phyloP scores from a whole-genome alignment of 2,888 invertebrate genomes.

The Lutraria lutraria region DNA sequence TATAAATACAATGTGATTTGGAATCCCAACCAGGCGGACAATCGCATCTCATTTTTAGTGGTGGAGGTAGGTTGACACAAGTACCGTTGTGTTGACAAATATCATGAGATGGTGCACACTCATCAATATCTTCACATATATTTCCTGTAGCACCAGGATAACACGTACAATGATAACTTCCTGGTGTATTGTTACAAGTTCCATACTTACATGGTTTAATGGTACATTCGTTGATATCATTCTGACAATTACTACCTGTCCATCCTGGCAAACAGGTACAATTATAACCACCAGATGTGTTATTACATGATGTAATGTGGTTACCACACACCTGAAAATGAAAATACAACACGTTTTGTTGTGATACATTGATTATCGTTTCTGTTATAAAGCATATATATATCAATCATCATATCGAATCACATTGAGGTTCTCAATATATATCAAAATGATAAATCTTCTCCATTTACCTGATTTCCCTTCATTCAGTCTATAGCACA shows the following conservation, averaged over 20 bases:
- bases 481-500: too few relatives aligned
- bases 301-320: neutral
- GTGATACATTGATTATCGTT: too few relatives aligned
- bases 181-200: constrained; percentile 20
- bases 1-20: constrained; percentile 16
- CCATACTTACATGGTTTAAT: constrained; percentile 52
- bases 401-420: too few relatives aligned
- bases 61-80: constrained; percentile 11
- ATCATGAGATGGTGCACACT: too few relatives aligned
- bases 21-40: constrained; percentile 27
- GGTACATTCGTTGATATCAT: constrained; percentile 48
- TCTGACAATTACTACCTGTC: too few relatives aligned
- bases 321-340: constrained; percentile 12
- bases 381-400: too few relatives aligned
- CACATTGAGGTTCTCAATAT: too few relatives aligned
- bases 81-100: constrained; percentile 28
- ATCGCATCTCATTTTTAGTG: constrained; percentile 5
- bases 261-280: too few relatives aligned
- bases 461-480: too few relatives aligned
- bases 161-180: constrained; percentile 26
- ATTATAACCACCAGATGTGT: neutral
- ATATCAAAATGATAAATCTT: too few relatives aligned
- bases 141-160: neutral
- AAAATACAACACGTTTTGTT: too few relatives aligned
- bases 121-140: constrained; percentile 31